Conservation (phyloP, 2,888 invertebrate species). For the Stenodera caucasica region DNA sequence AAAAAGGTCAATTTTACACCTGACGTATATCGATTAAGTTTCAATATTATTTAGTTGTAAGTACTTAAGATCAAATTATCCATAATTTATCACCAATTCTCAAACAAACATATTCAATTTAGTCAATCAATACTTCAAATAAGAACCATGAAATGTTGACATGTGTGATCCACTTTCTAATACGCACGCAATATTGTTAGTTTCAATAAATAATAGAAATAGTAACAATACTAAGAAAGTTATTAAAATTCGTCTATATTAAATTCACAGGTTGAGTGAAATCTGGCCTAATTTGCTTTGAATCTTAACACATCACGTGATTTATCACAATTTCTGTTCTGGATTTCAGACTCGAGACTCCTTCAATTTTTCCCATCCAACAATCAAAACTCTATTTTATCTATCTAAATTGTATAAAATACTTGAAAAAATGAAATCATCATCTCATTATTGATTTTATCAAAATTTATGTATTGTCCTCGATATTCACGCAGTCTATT, state of each 20-base stretch:
- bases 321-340: too few species aligned
- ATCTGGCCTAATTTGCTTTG: neutral
- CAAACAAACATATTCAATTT: too few species aligned
- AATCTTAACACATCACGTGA: too few species aligned
- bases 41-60: neutral
- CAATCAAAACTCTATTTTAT: too few species aligned
- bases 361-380: too few species aligned
- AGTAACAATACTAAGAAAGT: neutral
- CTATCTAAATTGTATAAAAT: too few species aligned
- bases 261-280: neutral
- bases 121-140: neutral
- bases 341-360: too few species aligned
- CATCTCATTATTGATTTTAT: neutral
- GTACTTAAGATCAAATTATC: neutral
- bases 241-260: neutral
- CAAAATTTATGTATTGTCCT: neutral
- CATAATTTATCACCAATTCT: too few species aligned
- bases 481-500: neutral
- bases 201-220: neutral
- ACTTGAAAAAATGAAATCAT: neutral
- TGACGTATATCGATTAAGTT: neutral
- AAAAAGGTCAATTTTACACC: neutral
- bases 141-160: neutral
- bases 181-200: neutral
- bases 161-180: constrained; percentile 4